Conservation (phyloP, 2,113 vertebrate genomes). For the Xiphorhynchus elegans region DNA sequence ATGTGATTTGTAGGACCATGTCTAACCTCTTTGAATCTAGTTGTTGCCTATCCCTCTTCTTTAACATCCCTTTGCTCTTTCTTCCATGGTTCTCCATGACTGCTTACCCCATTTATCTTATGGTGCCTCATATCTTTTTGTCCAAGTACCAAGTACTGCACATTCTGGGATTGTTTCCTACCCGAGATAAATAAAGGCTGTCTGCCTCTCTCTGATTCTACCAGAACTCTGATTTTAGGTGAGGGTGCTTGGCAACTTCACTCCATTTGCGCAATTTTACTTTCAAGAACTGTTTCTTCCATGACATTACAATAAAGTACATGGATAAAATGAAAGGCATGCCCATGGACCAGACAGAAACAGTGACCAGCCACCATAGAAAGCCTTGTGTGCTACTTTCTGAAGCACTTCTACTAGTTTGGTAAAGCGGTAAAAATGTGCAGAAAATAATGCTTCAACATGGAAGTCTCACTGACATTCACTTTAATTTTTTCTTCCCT, state of each 20-base stretch:
- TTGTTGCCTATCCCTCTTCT: neutral
- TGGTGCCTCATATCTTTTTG: neutral
- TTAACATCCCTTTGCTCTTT: neutral
- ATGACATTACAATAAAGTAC: neutral
- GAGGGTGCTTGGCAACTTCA: neutral
- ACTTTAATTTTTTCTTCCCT: neutral
- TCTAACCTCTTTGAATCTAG: neutral
- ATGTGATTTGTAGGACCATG: neutral
- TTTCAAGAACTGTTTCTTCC: neutral
- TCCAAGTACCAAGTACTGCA: neutral
- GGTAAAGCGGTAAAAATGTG: neutral
- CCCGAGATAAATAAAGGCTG: neutral
- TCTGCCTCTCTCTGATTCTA: neutral
- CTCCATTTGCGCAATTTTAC: neutral
- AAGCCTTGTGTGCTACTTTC: neutral
- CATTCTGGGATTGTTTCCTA: neutral
- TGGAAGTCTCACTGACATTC: neutral
- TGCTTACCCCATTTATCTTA: neutral
- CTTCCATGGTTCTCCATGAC: neutral
- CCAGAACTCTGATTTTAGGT: neutral
- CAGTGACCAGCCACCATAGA: neutral
- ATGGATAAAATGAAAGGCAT: neutral
- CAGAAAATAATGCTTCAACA: neutral
- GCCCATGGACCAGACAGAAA: neutral
- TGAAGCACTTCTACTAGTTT: neutral